Conservation (phyloP, 2,113 vertebrate genomes). For the Heteronetta atricapilla region DNA sequence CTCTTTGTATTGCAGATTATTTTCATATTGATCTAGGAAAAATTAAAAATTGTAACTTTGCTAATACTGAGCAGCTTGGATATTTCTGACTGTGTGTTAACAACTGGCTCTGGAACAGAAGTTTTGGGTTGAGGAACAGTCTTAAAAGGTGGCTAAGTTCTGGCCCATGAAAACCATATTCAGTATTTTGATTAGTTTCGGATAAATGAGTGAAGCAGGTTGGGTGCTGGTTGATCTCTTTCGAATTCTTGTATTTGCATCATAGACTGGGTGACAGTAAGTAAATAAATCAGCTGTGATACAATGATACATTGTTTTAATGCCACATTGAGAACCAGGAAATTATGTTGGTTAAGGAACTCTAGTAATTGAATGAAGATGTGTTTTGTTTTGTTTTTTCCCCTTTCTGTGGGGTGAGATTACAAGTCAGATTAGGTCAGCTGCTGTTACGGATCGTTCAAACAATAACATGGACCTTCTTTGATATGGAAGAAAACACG, state of each 20-base stretch:
- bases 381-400: background rate
- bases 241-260: background rate
- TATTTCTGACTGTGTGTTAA: background rate
- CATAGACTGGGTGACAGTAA: background rate
- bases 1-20: background rate
- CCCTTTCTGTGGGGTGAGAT: background rate
- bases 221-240: background rate
- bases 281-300: background rate
- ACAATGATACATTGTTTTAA: rapidly evolving
- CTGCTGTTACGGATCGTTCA: background rate
- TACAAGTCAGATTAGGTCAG: background rate
- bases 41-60: background rate
- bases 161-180: background rate
- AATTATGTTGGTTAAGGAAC: background rate
- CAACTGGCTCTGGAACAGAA: background rate
- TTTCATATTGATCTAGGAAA: background rate
- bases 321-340: background rate
- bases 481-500: background rate
- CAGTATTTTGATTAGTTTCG: background rate
- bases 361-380: background rate
- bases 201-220: background rate
- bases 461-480: background rate
- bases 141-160: background rate
- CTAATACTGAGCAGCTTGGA: background rate
- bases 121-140: background rate